phyloP scores from a whole-genome alignment of 2,888 invertebrate species.

The Chesias legatella region DNA sequence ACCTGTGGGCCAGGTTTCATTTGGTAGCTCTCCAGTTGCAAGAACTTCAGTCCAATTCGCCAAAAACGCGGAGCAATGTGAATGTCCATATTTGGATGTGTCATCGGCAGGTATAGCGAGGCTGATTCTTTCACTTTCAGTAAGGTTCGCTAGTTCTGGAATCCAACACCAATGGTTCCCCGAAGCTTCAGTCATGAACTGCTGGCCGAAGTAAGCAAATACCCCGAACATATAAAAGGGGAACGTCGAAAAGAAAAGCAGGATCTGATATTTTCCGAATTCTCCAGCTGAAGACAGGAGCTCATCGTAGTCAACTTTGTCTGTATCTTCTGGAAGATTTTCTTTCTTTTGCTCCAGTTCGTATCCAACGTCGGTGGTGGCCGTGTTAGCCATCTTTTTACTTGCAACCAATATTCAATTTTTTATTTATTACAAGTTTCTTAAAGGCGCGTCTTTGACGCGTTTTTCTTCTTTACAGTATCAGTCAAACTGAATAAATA shows the following conservation, averaged over 20 bases:
- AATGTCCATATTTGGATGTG: constrained; percentile 45
- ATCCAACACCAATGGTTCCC: constrained; percentile 43
- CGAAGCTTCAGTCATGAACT: constrained; percentile 40
- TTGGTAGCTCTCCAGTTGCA: constrained; percentile 32
- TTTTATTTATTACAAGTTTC: constrained; percentile 1
- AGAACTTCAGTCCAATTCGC: constrained; percentile 54
- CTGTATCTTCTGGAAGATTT: constrained; percentile 16
- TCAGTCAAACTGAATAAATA: constrained; percentile 7
- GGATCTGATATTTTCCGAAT: constrained; percentile 37
- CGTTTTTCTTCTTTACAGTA: constrained; percentile 7
- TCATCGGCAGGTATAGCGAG: constrained; percentile 36
- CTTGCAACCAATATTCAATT: neutral
- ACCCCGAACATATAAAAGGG: constrained; percentile 42
- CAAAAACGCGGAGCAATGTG: constrained; percentile 44
- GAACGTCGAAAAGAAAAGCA: constrained; percentile 36
- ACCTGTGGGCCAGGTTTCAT: constrained; percentile 42
- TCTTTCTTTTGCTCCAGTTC: constrained; percentile 13
- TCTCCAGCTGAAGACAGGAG: constrained; percentile 40
- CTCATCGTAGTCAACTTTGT: constrained; percentile 38
- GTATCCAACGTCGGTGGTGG: constrained; percentile 8
- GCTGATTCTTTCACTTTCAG: constrained; percentile 31
- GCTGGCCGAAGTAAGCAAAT: constrained; percentile 36
- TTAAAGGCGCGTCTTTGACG: no score
- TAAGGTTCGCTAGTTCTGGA: constrained; percentile 39
- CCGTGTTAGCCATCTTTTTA: constrained; percentile 25